These are phyloP conservation scores for Pachymerium ferrugineum DNA, from an alignment of 2,888 invertebrate species.

Conservation along the genomic window DNA sequence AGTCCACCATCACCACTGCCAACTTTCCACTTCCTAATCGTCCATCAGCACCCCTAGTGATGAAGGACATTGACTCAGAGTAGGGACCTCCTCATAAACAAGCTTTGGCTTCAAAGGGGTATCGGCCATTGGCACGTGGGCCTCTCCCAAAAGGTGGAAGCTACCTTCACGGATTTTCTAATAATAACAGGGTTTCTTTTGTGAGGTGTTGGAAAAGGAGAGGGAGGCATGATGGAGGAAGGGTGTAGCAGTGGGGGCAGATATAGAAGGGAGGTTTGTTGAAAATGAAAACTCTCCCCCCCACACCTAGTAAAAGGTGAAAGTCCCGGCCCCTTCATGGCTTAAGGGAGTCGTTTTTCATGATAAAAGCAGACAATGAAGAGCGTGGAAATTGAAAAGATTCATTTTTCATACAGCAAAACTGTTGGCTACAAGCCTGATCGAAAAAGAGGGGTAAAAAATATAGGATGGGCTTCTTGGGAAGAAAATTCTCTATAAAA, in stretches of 20 bases:
- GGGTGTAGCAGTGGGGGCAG: not conserved
- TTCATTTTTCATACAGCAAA: constrained; percentile 13
- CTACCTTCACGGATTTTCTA: constrained; percentile 8
- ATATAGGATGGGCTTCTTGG: not conserved
- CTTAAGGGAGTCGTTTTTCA: constrained; percentile 13
- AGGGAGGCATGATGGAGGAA: not conserved
- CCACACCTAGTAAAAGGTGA: constrained; percentile 13
- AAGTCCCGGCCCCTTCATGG: constrained; percentile 13
- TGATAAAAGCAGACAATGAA: constrained; percentile 13
- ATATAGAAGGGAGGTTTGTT: constrained; percentile 8
- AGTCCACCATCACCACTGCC: not conserved
- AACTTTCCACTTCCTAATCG: constrained; percentile 3
- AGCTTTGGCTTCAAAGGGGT: constrained; percentile 8
- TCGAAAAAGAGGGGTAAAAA: not conserved
- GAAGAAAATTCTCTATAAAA: too few relatives aligned
- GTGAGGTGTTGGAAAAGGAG: constrained; percentile 3
- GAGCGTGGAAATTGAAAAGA: constrained; percentile 13
- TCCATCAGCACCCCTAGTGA: not conserved
- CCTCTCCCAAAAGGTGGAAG: constrained; percentile 2
- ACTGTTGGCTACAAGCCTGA: constrained; percentile 8
- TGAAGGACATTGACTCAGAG: not conserved
- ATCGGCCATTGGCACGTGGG: constrained; percentile 13
- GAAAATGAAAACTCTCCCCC: constrained; percentile 8
- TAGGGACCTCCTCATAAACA: not conserved
- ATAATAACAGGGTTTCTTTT: not conserved